These are phyloP conservation scores for Macrophya annulata DNA, from an alignment of 2,888 invertebrate species.

Conservation along the genomic window DNA sequence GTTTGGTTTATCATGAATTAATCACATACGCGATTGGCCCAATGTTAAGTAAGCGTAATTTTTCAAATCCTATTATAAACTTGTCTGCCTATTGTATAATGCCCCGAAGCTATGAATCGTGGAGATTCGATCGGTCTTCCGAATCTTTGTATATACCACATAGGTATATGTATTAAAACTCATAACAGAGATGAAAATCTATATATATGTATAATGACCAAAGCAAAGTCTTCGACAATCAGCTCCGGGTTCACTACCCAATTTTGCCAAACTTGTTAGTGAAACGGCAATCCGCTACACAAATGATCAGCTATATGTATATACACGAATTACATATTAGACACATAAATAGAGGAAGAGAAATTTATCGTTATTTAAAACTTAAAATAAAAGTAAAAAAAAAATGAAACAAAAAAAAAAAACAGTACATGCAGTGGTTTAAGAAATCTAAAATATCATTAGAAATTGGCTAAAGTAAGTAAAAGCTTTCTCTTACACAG, in stretches of 20 bases:
- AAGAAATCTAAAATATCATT: not conserved
- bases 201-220: not conserved
- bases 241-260: not conserved
- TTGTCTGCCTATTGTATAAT: conserved; percentile 27
- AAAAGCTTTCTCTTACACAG: not conserved
- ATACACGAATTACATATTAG: not conserved
- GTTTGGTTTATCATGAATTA: not conserved
- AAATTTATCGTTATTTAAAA: not conserved
- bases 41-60: conserved; percentile 2
- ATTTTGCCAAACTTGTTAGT: not conserved
- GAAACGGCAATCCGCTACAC: not conserved
- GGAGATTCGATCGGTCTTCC: not conserved
- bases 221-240: not conserved
- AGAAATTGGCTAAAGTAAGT: not conserved
- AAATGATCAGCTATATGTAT: not conserved
- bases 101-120: not conserved
- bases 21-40: not conserved
- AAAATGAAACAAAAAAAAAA: not conserved
- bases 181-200: not conserved
- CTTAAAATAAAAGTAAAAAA: not conserved
- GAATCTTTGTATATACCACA: not conserved
- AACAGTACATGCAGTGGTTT: not conserved
- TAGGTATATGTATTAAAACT: not conserved
- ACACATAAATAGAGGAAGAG: not conserved
- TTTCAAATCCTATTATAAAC: conserved; percentile 3